Evolutionary conservation across 2,888 invertebrate species (phyloP).

Genomic region (Pteria penguin): DNA sequence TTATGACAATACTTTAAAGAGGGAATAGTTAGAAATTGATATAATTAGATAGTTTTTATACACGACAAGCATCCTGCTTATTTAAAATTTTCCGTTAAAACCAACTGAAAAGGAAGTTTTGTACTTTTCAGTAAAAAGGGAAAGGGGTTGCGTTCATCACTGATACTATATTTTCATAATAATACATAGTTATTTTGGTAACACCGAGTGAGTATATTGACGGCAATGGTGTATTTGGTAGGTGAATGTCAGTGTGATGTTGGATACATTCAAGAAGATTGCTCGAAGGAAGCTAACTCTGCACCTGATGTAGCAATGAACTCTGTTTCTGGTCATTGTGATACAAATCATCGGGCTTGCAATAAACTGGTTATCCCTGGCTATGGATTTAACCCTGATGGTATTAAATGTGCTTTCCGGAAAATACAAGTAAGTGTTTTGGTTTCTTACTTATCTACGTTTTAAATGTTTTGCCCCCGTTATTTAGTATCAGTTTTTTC

Average conservation of each 20-base stretch:
- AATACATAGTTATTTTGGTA: background rate
- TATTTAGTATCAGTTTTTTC: too few species aligned
- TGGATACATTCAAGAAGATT: background rate
- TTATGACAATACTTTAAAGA: background rate
- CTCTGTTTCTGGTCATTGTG: background rate
- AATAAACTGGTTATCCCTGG: background rate
- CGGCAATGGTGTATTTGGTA: background rate
- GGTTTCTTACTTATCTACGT: too few species aligned
- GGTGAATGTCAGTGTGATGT: background rate
- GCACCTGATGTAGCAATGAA: background rate
- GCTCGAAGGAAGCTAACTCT: background rate
- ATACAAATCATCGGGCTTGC: background rate
- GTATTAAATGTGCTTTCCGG: background rate
- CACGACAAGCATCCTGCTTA: background rate
- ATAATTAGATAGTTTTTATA: too few species aligned
- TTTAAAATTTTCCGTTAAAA: background rate
- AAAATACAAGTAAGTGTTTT: background rate
- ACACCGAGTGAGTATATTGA: too few species aligned
- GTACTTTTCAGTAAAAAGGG: too few species aligned
- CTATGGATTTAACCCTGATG: background rate
- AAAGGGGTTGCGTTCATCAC: too few species aligned
- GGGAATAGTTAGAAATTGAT: background rate
- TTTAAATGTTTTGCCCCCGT: too few species aligned
- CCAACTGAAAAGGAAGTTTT: background rate
- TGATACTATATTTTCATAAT: too few species aligned